Evolutionary conservation across 2,797 vertebrate species (phyloP), one percentile per base, ranked within the genome.

Genomic region (Enteromius viviparus): DNA sequence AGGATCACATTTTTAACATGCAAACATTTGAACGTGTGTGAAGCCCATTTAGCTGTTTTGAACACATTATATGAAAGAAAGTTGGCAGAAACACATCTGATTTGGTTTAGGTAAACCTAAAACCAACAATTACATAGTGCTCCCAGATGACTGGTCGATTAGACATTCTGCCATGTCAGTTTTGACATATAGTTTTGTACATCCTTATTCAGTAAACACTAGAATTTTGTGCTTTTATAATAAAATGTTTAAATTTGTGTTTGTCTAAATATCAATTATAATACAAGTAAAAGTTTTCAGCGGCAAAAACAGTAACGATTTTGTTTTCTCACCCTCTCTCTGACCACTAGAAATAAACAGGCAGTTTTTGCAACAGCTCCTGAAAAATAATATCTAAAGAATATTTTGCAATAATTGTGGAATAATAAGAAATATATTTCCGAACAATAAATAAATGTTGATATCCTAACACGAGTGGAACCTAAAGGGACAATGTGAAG

Each of bases 201-300:
- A 55, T 74, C 6, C 29, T 37, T 74, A 53, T 81, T 81, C 12
- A 19, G n/a, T 66, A 58, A 29, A 76, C 26, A 68, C 34, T 11
- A 49, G 29, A 8, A 51, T 23, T 51, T 51, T 81, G 26, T 45
- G 23, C 23, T 60, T 3, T 47, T 81, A 14, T 60, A 34, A 49
- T 6, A 23, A 23, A 69, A n/a, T 29, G 3, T 49, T 29, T 78
- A 5, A 78, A 32, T 58, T 40, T 76, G 14, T 26, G 74, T 60
- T 40, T 42, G 4, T 34, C n/a, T 17, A 2, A 76, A 42, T 14
- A 26, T 14, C 21, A 76, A 55, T 26, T 76, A 58, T 17, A 75
- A 40, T 9, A 21, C 37, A 37, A 23, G 72, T 15, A 4, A 58
- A 40, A 23, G 32, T 17, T 58, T 58, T 40, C n/a, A 53, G 51